Conservation (phyloP, 2,797 vertebrate species). For the Danionella dracula region DNA sequence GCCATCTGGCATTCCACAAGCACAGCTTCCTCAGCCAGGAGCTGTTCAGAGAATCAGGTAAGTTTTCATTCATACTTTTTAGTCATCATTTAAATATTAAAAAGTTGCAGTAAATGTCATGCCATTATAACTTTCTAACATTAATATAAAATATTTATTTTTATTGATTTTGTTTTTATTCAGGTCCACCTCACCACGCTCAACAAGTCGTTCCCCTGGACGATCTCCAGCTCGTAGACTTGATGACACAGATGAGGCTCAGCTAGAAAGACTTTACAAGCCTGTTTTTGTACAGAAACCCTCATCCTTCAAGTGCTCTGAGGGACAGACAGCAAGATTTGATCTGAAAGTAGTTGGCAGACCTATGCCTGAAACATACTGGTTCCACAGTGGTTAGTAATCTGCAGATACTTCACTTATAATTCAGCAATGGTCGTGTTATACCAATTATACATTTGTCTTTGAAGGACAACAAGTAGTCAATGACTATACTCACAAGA, state of each 20-base stretch:
- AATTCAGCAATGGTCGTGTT: too few species aligned
- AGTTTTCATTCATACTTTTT: too few species aligned
- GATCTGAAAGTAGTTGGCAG: slow-evolving; percentile 96
- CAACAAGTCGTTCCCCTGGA: slow-evolving; percentile 82
- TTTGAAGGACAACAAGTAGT: slow-evolving; percentile 86
- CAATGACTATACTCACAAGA: slow-evolving; percentile 96
- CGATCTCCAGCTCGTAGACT: slow-evolving; percentile 89
- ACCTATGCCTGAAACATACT: slow-evolving; percentile 96
- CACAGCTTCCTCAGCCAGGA: slow-evolving; percentile 79
- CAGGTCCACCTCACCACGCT: slow-evolving; percentile 89
- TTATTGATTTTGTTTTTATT: too few species aligned
- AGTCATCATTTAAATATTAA: too few species aligned
- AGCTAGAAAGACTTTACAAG: slow-evolving; percentile 92
- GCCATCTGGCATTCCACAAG: slow-evolving; percentile 74
- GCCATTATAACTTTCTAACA: too few species aligned
- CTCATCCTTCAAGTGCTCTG: slow-evolving; percentile 85
- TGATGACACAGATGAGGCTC: slow-evolving; percentile 90
- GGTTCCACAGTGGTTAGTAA: slow-evolving; percentile 91
- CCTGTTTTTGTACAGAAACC: slow-evolving; percentile 97
- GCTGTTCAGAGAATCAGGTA: slow-evolving; percentile 86
- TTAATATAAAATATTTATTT: too few species aligned
- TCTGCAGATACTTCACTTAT: background rate
- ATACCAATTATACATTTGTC: background rate
- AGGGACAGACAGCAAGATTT: slow-evolving; percentile 96
- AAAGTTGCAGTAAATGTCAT: too few species aligned